Conservation (phyloP, 2,888 invertebrate genomes). For the Elysia crispata region DNA sequence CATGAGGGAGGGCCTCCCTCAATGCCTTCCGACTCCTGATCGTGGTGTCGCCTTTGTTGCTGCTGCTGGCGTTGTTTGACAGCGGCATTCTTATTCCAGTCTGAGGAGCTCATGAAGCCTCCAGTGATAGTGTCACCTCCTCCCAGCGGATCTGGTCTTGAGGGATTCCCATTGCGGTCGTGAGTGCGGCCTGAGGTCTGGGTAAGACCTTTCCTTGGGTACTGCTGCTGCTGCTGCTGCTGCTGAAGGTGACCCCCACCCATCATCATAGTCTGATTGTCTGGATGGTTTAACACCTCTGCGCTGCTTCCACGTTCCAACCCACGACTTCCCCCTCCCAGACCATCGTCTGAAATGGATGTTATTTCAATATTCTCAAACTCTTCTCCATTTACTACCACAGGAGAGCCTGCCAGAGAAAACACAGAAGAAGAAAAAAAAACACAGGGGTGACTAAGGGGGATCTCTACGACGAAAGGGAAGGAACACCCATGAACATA, state of each 20-base stretch:
- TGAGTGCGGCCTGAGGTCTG: neutral
- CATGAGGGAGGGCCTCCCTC: conserved; percentile 56
- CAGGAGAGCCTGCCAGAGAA: conserved; percentile 72
- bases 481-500: too few species aligned
- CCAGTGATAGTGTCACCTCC: conserved; percentile 32
- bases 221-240: conserved; percentile 31
- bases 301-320: conserved; percentile 5
- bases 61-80: neutral
- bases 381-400: conserved; percentile 76
- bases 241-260: neutral
- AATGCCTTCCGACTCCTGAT: neutral
- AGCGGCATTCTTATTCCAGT: conserved; percentile 48
- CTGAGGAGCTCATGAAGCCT: conserved; percentile 38
- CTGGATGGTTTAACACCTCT: neutral
- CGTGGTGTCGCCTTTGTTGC: neutral
- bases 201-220: neutral
- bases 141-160: neutral
- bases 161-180: neutral
- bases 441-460: too few species aligned
- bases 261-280: neutral
- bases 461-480: too few species aligned
- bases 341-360: conserved; percentile 46
- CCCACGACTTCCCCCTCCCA: conserved; percentile 14
- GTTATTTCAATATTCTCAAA: conserved; percentile 75
- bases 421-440: conserved; percentile 4